Evolutionary conservation across 37 sponge, comb jelly and placozoan species (phyloP).

Genomic region (Chondrilla cf. caribensis): DNA sequence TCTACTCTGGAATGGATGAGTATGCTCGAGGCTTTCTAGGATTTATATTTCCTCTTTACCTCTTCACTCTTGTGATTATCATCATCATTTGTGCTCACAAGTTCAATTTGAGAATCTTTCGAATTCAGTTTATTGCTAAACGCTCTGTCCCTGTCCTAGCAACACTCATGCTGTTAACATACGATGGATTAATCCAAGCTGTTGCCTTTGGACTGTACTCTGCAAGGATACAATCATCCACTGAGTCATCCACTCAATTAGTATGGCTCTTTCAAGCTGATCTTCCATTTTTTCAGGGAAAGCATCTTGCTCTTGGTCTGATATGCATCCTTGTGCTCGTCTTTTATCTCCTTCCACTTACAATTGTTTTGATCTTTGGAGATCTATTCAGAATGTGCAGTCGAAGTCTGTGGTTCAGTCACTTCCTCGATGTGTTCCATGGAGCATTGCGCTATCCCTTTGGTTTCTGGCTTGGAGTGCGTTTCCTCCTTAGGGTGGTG

Average conservation of each 20-base stretch:
- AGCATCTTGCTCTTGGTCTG: conserved; percentile 14
- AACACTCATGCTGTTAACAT: conserved; percentile 33
- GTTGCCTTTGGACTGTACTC: background rate
- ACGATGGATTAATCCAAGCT: background rate
- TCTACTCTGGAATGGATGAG: background rate
- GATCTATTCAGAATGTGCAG: background rate
- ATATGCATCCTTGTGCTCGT: background rate
- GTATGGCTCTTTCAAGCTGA: conserved; percentile 18
- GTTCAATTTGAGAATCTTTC: background rate
- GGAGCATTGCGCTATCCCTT: conserved; percentile 4
- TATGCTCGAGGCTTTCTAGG: background rate
- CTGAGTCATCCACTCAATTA: background rate
- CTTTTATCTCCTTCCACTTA: conserved; percentile 2
- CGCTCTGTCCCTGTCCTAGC: conserved; percentile 32
- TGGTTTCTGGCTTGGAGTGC: conserved; percentile 19
- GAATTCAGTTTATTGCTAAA: background rate
- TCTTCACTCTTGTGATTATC: conserved; percentile 30
- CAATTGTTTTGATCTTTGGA: background rate
- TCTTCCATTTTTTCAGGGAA: background rate
- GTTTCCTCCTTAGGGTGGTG: background rate
- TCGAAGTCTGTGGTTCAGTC: conserved; percentile 1
- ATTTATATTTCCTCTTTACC: conserved; percentile 22
- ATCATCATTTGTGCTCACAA: conserved; percentile 28
- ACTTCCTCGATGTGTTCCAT: conserved; percentile 17
- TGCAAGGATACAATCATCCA: background rate